Base-by-base conservation (phyloP, 2,797 vertebrate species). In the Brachymystax lenok region DNA sequence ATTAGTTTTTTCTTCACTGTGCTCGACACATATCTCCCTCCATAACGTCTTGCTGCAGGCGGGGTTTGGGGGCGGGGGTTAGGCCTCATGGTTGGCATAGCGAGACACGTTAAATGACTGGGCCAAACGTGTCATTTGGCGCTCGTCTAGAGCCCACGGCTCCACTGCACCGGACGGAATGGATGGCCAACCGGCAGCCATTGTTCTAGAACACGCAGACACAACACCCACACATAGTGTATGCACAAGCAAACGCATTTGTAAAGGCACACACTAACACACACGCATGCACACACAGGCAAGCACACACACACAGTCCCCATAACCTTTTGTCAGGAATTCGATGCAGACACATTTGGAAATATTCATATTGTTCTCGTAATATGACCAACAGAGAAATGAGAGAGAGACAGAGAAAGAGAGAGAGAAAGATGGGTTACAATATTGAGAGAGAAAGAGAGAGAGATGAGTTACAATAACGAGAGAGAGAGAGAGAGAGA, bases 1-100 rank as follows among this genome's bases (percentile, higher is more conserved):
- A 96, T 96, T 95, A 96, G 94, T 93, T 95, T 95, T 96, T 95
- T 96, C 95, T 92, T 94, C 92, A 94, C 92, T 92, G 93, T 92
- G 93, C 92, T 93, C 92, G 90, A 94, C 94, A 95, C 93, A 95
- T 93, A 95, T 94, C 95, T 95, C 92, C 92, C 93, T 93, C 92
- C 92, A 94, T 79, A 94, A 93, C 92, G 93, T 96, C 94, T 95
- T 93, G 90, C 71, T 87, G 92, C 92, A 92, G 90, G 79, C 86
- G 91, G 85, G 24, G 24, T 24, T 24, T 24, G 24, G 24, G 88
- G 64, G 21, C 30, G 72, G 54, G 54, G 10, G 24, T 63, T 19
- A 67, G 78, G 84, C 87, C 93, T 89, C 89, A 83, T 91, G 91
- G 83, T 87, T 92, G 92, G 88, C 90, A 91, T 85, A 89, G 88